Conservation (phyloP, 2,113 vertebrate species). For the Porphyrio hochstetteri region DNA sequence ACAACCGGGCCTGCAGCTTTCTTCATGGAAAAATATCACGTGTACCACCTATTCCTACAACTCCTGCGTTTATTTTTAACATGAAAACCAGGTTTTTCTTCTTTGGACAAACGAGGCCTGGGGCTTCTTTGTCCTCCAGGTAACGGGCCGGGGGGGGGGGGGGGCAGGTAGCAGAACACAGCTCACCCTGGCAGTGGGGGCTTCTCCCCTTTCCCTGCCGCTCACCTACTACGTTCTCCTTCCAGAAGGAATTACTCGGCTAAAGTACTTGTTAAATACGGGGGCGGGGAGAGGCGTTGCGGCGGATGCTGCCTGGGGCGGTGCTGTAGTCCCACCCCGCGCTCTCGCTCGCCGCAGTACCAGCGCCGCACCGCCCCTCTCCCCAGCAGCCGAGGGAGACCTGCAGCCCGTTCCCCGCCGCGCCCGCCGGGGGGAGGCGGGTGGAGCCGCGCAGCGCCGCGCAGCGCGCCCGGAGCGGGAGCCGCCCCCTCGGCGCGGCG, state of each 20-base stretch:
- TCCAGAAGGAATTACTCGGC: fast-evolving
- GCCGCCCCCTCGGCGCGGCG: neutral
- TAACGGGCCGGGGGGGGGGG: too few relatives aligned
- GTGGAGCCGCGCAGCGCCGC: too few relatives aligned
- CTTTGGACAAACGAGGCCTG: neutral
- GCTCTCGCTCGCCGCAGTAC: too few relatives aligned
- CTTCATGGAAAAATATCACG: neutral
- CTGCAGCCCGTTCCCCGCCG: neutral
- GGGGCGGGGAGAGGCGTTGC: too few relatives aligned
- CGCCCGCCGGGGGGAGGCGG: too few relatives aligned
- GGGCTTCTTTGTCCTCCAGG: neutral
- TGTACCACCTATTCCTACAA: neutral
- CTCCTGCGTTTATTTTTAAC: neutral
- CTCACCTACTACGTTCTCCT: fast-evolving
- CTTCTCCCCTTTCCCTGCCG: fast-evolving
- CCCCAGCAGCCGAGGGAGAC: too few relatives aligned
- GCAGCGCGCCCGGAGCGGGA: too few relatives aligned
- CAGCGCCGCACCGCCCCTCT: neutral
- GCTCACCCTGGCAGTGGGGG: fast-evolving
- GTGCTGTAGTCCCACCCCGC: too few relatives aligned
- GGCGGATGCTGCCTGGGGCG: neutral
- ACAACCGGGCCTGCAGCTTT: neutral
- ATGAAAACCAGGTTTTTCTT: neutral
- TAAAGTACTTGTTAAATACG: fast-evolving
- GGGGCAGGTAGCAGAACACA: fast-evolving